Conservation (phyloP, 2,888 invertebrate genomes). For the Pandemis cinnamomeana region DNA sequence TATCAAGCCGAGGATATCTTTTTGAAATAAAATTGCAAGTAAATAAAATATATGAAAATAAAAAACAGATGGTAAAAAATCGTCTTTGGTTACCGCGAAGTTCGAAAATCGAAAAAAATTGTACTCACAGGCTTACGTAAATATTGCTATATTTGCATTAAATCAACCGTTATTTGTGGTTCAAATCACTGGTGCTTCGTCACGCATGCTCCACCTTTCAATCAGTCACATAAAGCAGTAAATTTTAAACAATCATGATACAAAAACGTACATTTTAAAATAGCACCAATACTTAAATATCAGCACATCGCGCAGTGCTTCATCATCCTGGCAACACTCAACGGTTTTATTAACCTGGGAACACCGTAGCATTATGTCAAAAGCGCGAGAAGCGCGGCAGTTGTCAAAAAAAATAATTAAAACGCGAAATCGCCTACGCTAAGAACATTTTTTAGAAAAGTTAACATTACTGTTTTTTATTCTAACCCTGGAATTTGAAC, state of each 20-base stretch:
- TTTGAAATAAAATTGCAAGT: constrained; percentile 48
- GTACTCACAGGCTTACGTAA: constrained; percentile 69
- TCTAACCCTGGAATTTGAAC: constrained; percentile 23
- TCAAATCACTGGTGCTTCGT: constrained; percentile 75
- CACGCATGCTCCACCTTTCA: constrained; percentile 23
- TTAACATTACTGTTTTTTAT: background rate
- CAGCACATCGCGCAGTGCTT: constrained; percentile 63
- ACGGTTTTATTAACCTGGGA: constrained; percentile 62
- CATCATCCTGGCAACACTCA: constrained; percentile 62
- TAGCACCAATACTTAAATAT: constrained; percentile 82
- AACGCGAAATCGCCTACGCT: constrained; percentile 39
- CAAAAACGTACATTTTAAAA: constrained; percentile 59
- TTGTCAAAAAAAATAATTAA: constrained; percentile 26
- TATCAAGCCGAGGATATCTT: constrained; percentile 53
- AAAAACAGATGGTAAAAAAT: constrained; percentile 48
- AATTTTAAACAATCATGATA: constrained; percentile 52
- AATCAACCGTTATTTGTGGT: constrained; percentile 49
- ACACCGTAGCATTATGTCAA: constrained; percentile 62
- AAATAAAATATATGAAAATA: constrained; percentile 57
- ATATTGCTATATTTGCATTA: constrained; percentile 50
- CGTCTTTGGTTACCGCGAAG: constrained; percentile 73
- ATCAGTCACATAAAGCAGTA: constrained; percentile 26
- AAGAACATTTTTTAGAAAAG: constrained; percentile 28
- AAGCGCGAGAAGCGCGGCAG: constrained; percentile 49
- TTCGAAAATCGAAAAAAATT: constrained; percentile 59